A percentile compares a stretch with the other conserved stretches of the same genome.
These are phyloP conservation scores for Bacillus rossius DNA, from an alignment of 1,140 invertebrate species.

Conservation along the genomic window DNA sequence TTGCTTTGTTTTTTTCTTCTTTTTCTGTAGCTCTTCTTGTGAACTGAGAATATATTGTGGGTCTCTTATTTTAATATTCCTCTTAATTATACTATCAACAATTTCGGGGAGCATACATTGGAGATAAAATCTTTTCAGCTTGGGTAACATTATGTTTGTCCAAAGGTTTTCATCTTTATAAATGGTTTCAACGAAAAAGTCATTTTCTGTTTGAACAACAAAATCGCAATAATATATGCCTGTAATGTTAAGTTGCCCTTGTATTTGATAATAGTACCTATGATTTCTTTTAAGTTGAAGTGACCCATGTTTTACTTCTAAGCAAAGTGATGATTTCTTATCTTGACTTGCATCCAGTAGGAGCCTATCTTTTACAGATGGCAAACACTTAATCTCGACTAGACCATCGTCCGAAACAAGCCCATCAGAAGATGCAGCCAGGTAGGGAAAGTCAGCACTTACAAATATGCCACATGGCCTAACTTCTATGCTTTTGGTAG, in stretches of 20 bases:
- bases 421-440: constrained; percentile 41
- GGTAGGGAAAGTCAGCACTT: constrained; percentile 27
- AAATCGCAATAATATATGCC: constrained; percentile 35
- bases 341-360: not conserved
- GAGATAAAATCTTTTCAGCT: constrained; percentile 24
- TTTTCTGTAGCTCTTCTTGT: not conserved
- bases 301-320: not conserved
- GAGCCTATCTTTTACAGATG: not conserved
- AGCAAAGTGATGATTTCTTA: not conserved
- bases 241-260: constrained; percentile 38
- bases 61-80: constrained; percentile 27
- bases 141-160: constrained; percentile 18
- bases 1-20: too few species aligned
- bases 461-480: constrained; percentile 35
- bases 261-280: constrained; percentile 40
- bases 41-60: constrained; percentile 20
- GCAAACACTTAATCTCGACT: constrained; percentile 36
- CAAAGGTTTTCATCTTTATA: constrained; percentile 25
- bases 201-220: constrained; percentile 34
- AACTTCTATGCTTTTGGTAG: not conserved
- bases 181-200: constrained; percentile 18
- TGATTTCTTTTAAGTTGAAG: constrained; percentile 31
- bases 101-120: constrained; percentile 34
- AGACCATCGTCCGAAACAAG: constrained; percentile 32
- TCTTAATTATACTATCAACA: constrained; percentile 28